Conservation (phyloP, 1,140 invertebrate genomes). For the Octopus sinensis region DNA sequence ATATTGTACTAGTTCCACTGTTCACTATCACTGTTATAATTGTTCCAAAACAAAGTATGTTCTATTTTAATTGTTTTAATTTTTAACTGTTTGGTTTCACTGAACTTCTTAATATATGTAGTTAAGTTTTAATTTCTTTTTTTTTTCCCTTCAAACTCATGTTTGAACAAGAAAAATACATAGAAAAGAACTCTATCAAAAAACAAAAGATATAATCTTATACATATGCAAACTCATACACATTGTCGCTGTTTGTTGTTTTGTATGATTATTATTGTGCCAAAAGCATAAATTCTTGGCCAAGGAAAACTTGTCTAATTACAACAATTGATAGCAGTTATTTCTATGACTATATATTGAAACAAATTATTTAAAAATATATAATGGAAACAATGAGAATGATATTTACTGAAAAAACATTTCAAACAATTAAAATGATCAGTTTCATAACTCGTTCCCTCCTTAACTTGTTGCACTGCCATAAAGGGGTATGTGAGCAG, state of each 20-base stretch:
- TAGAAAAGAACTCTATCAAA: neutral
- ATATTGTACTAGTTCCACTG: neutral
- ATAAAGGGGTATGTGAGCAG: neutral
- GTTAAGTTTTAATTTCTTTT: too few species aligned
- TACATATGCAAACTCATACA: too few species aligned
- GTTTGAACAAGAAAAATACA: neutral
- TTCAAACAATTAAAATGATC: neutral
- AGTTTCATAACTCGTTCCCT: conserved; percentile 1
- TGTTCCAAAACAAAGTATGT: too few species aligned
- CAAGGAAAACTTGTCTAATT: neutral
- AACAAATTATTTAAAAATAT: too few species aligned
- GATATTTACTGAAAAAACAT: neutral
- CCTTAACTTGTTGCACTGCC: conserved; percentile 6
- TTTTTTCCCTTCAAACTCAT: too few species aligned
- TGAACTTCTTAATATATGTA: too few species aligned
- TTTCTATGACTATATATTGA: neutral
- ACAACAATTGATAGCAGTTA: conserved; percentile 7
- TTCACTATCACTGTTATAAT: too few species aligned
- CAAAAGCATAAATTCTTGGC: neutral
- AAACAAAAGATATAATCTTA: neutral
- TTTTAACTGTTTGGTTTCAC: too few species aligned
- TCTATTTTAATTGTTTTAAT: too few species aligned
- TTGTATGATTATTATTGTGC: conserved; percentile 4
- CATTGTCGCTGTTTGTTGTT: too few species aligned
- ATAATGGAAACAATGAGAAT: neutral